Evolutionary conservation across 2,113 vertebrate species (phyloP), one percentile per base, ranked within the genome.

Genomic region (Nicator chloris): DNA sequence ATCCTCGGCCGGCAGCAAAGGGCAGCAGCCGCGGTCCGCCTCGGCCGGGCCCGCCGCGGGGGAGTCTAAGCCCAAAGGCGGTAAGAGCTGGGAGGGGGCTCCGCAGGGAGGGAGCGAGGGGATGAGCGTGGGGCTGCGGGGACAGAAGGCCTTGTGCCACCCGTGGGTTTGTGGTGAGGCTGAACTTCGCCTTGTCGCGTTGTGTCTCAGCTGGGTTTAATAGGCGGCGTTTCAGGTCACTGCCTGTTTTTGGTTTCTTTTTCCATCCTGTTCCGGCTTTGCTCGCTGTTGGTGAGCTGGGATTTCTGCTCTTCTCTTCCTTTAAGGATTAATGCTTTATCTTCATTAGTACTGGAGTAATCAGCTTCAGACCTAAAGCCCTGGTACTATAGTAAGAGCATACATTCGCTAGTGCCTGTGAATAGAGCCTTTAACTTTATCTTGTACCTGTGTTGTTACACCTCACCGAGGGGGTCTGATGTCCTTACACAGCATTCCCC

Each of bases 21-120:
- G 96, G 89, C 99, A 97, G 47, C 98, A 96, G 95, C 97, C 97
- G 83, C 99, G 99, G 42, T 98, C 99, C 92, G 98, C 98, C 93
- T 99, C 99, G 49, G 97, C 98, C 86, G 99, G 99, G 75, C 98
- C 99, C 8, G 86, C 98, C 70, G 97, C 98, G 61, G 93, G 88
- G 90, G 99, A 99, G 64, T 99, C 98, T 99, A 99, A 99, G 97
- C 98, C 99, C 89, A 99, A 99, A 98, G 98, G 98, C 98, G 99
- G 99, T 99, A 92, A 98, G 96, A 17, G 56, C 20, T 8, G 30
- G 26, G 11, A 9, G 15, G 27, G 50, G 49, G 39, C 39, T 49
- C 28, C 5, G 47, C 54, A 7, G 64, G 30, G 15, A 15, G 9
- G 21, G 28, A 69, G 8, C n/a, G n/a, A n/a, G n/a, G 31, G 19